These are phyloP conservation scores for Mycetomoellerius zeteki DNA, from an alignment of 1,140 invertebrate genomes.

Conservation along the genomic window DNA sequence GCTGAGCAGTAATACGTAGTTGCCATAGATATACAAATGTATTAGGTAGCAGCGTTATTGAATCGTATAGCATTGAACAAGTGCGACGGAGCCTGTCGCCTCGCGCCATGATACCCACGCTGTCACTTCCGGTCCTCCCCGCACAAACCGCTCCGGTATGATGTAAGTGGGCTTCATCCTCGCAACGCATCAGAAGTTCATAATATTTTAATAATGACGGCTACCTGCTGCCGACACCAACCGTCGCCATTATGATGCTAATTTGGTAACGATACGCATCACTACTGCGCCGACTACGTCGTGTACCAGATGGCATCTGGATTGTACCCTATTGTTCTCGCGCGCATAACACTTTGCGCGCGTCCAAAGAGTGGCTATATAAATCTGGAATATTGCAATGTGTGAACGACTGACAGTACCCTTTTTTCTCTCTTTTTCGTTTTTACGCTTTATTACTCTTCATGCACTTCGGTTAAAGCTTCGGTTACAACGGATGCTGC, in stretches of 20 bases:
- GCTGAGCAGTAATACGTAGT: background rate
- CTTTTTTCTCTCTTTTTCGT: background rate
- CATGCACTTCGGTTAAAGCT: background rate
- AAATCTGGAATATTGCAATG: constrained; percentile 36
- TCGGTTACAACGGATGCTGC: constrained; percentile 8
- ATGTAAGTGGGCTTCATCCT: constrained; percentile 46
- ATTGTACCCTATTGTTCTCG: constrained; percentile 62
- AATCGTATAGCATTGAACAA: constrained; percentile 65
- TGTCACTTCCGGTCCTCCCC: constrained; percentile 53
- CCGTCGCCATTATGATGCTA: constrained; percentile 58
- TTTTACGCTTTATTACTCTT: constrained; percentile 36
- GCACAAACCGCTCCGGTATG: constrained; percentile 17
- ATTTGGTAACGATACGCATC: constrained; percentile 61
- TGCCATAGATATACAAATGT: constrained; percentile 46
- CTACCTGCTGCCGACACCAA: constrained; percentile 17
- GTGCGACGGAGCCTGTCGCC: constrained; percentile 65
- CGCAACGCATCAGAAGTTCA: constrained; percentile 62
- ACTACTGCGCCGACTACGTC: constrained; percentile 57
- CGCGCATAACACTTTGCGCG: constrained; percentile 48
- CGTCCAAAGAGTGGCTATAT: constrained; percentile 31
- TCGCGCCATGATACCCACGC: constrained; percentile 57
- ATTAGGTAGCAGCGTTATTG: constrained; percentile 62
- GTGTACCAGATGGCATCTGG: constrained; percentile 59
- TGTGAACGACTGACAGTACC: background rate
- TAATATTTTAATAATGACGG: constrained; percentile 71